Percentiles rank a stretch among this genome's conserved stretches.
Conservation (phyloP, 1,140 invertebrate species). For the Drosophila setifemur region DNA sequence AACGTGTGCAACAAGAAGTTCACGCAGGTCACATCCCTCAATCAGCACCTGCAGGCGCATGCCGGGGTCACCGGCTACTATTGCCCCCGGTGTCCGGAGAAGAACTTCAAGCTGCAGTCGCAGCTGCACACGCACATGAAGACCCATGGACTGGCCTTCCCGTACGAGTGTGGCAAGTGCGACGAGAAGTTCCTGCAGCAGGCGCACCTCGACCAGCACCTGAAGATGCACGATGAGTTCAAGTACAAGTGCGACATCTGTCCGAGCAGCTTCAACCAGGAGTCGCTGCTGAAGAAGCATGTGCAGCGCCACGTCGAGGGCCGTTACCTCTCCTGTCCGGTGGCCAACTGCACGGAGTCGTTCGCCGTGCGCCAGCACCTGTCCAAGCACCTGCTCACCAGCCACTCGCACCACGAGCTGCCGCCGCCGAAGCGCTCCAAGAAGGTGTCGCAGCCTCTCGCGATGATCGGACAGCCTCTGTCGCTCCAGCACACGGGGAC, state of each 20-base stretch:
- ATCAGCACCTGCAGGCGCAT: conserved; percentile 81
- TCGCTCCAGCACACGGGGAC: conserved; percentile 76
- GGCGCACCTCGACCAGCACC: conserved; percentile 78
- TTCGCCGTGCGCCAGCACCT: conserved; percentile 81
- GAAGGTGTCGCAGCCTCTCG: conserved; percentile 73
- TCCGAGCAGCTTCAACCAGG: conserved; percentile 80
- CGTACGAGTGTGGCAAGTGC: conserved; percentile 78
- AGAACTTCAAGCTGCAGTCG: conserved; percentile 80
- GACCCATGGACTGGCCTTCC: conserved; percentile 77
- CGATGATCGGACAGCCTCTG: conserved; percentile 73
- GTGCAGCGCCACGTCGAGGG: conserved; percentile 81
- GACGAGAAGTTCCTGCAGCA: conserved; percentile 82
- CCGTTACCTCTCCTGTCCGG: conserved; percentile 76
- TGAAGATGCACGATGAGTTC: conserved; percentile 81
- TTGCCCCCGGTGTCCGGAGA: conserved; percentile 80
- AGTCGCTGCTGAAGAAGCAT: conserved; percentile 80
- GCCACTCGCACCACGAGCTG: conserved; percentile 76
- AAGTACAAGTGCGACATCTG: conserved; percentile 82
- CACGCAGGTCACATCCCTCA: conserved; percentile 82
- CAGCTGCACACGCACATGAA: conserved; percentile 82
- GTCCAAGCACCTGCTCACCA: conserved; percentile 79
- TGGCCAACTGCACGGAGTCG: conserved; percentile 77
- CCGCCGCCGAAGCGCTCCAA: conserved; percentile 81
- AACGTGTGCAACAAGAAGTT: conserved; percentile 82
- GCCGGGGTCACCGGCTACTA: conserved; percentile 81